Evolutionary conservation across 2,888 invertebrate genomes (phyloP), one percentile per base, ranked within the genome.

Genomic region (Idaea aversata): DNA sequence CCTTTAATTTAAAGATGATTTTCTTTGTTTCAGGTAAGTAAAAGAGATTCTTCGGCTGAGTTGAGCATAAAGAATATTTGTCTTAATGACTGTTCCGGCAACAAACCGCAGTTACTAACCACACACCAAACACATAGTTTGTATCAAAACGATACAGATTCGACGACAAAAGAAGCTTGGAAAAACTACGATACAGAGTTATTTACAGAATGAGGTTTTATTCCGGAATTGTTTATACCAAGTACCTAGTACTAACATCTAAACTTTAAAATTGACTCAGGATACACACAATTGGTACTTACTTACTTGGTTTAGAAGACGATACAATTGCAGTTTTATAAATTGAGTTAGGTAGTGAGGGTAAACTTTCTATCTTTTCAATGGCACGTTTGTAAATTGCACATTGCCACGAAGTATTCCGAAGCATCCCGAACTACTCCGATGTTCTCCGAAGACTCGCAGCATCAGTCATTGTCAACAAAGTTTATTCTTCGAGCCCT

Each of bases 391-490:
- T 77, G 81, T 83, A 87, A 86, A 87, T 84, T 86, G 83, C 85
- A 86, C 84, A 85, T 84, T 85, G 81, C 77, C 70, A 72, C 72
- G 76, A 76, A 72, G 75, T 69, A 69, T 63, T 71, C 62, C 69
- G 76, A 76, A 72, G 75, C 68, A 69, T 63, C 70, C 63, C 69
- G 70, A 72, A 71, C 70, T 47, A 70, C 74, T 75, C 76, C 75
- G 68, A 72, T 75, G 75, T 75, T 78, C 73, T 77, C 75, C 47
- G 47, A 47, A 47, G 47, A 47, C 47, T 47, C 47, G 47, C 47
- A 75, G 82, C 87, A 90, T 91, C 88, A 86, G 86, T 89, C 88
- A 88, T 88, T 90, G 91, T 90, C 91, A 89, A 88, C 88, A 85
- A 89, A 88, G 82, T 90, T 88, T 87, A 86, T 86, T 47, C 47